Evolutionary conservation across 2,113 vertebrate species (phyloP), one percentile per base, ranked within the genome.

Genomic region (Rattus rattus): DNA sequence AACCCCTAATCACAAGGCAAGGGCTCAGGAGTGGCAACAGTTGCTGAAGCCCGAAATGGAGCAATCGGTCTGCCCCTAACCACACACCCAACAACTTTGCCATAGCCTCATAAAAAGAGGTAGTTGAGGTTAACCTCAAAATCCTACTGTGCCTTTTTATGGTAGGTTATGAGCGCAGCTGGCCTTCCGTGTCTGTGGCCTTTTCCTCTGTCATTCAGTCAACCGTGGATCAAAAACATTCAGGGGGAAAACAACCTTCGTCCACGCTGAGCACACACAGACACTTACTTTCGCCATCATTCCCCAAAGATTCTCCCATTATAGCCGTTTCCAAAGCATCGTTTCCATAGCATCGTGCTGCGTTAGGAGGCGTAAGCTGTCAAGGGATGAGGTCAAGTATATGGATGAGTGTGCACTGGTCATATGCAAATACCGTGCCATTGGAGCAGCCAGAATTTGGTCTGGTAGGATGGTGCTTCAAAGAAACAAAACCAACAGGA

Each of bases 81-180:
- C 47, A 79, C n/a, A 75, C 36, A 33, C 33, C 81, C 47, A 88
- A 91, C 52, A 43, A 39, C 81, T 91, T 84, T 72, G 90, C 88
- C 69, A 91, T 17, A 77, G 43, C 52, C 79, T 87, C 73, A 72
- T 92, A 90, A 59, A 72, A 72, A 92, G 63, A 70, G 75, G 65
- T n/a, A 77, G 63, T 77, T 95, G 88, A 91, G 76, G 77, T 92
- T 92, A 96, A 90, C 79, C 77, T 94, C 85, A 92, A 54, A 95
- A 76, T 95, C 24, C 69, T 22, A 86, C 19, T 90, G 56, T 56
- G 36, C 24, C 47, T 88, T 86, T 91, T 92, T 63, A 73, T 63
- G 73, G 65, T 26, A 79, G 63, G 63, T 65, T 61, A 72, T 7
- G 61, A 87, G 54, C 22, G 47, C 12, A 87, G 61, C 10, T 65